phyloP scores from a whole-genome alignment of 2,113 vertebrate genomes.

The Scomber colias region DNA sequence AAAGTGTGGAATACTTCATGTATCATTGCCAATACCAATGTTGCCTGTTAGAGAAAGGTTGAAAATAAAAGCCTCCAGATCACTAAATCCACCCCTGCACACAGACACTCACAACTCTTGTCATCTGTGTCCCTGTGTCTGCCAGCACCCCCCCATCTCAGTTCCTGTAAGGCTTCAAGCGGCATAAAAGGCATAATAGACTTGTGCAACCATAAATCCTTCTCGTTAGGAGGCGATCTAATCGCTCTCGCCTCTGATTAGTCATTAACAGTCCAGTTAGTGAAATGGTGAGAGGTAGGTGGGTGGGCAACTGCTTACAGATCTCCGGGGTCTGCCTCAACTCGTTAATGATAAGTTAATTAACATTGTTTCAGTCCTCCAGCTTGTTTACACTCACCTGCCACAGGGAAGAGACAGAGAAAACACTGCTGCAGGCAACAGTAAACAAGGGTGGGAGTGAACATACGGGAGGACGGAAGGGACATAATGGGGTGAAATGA shows the following conservation, averaged over 20 bases:
- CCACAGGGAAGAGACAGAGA: slow-evolving; percentile 63
- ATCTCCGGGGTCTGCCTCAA: slow-evolving; percentile 75
- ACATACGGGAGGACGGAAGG: neutral
- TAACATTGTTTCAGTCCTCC: slow-evolving; percentile 80
- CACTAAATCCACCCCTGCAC: neutral
- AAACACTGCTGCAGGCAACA: slow-evolving; percentile 75
- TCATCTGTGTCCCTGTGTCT: neutral
- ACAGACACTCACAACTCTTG: slow-evolving; percentile 3
- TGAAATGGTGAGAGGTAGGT: slow-evolving; percentile 78
- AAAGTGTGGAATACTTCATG: too few species aligned
- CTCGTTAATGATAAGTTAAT: slow-evolving; percentile 79
- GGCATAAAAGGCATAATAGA: slow-evolving; percentile 46
- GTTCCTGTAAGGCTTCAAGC: slow-evolving; percentile 31
- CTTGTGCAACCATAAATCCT: slow-evolving; percentile 76
- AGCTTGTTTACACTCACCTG: slow-evolving; percentile 76
- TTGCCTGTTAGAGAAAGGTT: too few species aligned
- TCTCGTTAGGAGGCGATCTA: slow-evolving; percentile 79
- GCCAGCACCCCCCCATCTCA: neutral
- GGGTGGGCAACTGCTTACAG: slow-evolving; percentile 76
- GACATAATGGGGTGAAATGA: slow-evolving; percentile 31
- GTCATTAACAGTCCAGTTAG: slow-evolving; percentile 84
- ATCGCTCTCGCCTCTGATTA: slow-evolving; percentile 80
- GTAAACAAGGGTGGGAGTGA: slow-evolving; percentile 59
- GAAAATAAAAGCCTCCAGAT: too few species aligned
- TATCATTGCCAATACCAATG: too few species aligned